These are phyloP conservation scores for Zaprionus lachaisei DNA, from an alignment of 1,140 invertebrate species.

Conservation along the genomic window DNA sequence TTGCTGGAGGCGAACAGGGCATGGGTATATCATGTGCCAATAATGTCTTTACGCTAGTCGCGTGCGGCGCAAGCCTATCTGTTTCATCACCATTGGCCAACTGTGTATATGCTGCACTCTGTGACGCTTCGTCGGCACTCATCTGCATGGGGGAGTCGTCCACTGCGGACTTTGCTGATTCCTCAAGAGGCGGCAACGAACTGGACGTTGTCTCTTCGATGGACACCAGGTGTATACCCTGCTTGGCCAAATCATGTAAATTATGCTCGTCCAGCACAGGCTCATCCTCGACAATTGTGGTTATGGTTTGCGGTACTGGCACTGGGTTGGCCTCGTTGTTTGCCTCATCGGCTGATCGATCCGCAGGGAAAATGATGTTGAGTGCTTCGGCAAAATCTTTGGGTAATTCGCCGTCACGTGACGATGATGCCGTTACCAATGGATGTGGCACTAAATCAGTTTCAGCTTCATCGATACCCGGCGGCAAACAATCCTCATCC, in stretches of 20 bases:
- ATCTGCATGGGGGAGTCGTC: conserved; percentile 29
- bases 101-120: conserved; percentile 6
- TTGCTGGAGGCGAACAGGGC: conserved; percentile 47
- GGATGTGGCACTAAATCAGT: conserved; percentile 66
- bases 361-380: conserved; percentile 89
- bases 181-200: conserved; percentile 40
- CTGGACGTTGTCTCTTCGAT: conserved; percentile 63
- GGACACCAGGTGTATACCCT: conserved; percentile 77
- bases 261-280: conserved; percentile 64
- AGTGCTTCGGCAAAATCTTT: conserved; percentile 89
- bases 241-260: conserved; percentile 71
- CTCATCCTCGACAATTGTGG: conserved; percentile 72
- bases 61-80: conserved; percentile 3
- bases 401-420: conserved; percentile 84
- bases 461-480: conserved; percentile 80
- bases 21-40: conserved; percentile 64
- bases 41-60: conserved; percentile 34
- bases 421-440: conserved; percentile 45
- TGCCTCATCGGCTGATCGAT: conserved; percentile 44
- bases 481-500: conserved; percentile 72
- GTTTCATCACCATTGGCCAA: conserved; percentile 52
- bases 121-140: conserved; percentile 25
- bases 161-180: conserved; percentile 24
- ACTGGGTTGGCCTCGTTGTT: conserved; percentile 31
- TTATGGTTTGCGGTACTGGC: conserved; percentile 55